Conservation (phyloP, 2,888 invertebrate species). For the Cephalotes varians region DNA sequence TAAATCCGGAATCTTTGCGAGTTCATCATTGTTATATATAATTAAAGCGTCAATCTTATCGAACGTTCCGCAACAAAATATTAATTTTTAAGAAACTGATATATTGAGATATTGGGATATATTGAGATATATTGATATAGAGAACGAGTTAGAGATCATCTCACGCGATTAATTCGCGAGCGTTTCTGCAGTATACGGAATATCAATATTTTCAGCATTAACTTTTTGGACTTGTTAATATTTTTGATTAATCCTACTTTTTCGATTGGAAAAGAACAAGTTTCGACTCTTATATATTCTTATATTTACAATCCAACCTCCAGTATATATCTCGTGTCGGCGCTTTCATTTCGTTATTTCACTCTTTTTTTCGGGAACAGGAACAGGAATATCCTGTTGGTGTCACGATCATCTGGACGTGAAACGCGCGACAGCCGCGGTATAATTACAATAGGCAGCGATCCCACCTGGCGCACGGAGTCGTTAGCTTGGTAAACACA, state of each 20-base stretch:
- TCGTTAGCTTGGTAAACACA: slow-evolving; percentile 83
- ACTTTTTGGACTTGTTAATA: neutral
- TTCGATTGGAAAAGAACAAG: neutral
- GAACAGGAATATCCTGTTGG: slow-evolving; percentile 19
- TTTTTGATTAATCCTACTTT: neutral
- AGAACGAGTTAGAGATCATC: neutral
- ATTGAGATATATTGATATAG: no score
- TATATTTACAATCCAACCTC: neutral
- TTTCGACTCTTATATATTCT: neutral
- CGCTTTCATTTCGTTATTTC: slow-evolving; percentile 18
- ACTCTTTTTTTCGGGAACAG: neutral
- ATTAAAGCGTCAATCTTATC: neutral
- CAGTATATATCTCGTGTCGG: neutral
- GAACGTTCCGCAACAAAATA: neutral
- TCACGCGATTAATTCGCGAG: neutral
- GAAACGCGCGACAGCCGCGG: slow-evolving; percentile 59
- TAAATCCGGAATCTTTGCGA: neutral
- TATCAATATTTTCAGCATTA: neutral
- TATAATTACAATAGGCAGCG: slow-evolving; percentile 82
- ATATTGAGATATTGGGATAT: no score
- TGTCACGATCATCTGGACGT: slow-evolving; percentile 36
- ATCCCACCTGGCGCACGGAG: slow-evolving; percentile 82
- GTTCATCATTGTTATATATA: neutral
- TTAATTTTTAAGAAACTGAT: neutral
- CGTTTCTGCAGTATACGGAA: neutral